phyloP scores from a whole-genome alignment of 2,113 vertebrate genomes.

The Apteryx mantelli region DNA sequence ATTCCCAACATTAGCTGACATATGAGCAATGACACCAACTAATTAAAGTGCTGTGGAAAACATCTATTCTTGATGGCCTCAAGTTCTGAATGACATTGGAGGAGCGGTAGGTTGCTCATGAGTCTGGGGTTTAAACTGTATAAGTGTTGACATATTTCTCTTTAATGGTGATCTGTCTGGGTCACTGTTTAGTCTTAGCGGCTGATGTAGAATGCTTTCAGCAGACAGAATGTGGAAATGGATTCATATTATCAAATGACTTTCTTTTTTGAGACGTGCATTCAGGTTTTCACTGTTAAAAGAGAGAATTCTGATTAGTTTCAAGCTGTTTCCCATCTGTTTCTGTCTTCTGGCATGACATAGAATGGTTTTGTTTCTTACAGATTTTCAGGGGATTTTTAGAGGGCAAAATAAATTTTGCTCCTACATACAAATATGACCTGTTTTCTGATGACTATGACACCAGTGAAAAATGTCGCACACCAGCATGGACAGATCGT shows the following conservation, averaged over 20 bases:
- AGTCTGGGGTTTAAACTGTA: neutral
- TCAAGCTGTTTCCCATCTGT: conserved; percentile 21
- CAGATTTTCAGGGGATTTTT: conserved; percentile 94
- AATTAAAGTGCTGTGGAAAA: neutral
- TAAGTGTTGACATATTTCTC: neutral
- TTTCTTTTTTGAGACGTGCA: neutral
- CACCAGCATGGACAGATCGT: conserved; percentile 96
- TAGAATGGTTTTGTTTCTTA: conserved; percentile 17
- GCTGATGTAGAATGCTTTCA: neutral
- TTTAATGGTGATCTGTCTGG: neutral
- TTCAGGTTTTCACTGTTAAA: neutral
- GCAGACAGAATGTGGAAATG: neutral
- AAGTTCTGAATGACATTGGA: neutral
- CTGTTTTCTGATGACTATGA: conserved; percentile 99
- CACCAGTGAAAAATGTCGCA: conserved; percentile 98
- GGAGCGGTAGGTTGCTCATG: neutral
- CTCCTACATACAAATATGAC: conserved; percentile 98
- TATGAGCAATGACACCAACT: neutral
- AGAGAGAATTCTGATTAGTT: neutral
- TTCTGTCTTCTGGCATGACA: neutral
- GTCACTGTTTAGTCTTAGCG: neutral
- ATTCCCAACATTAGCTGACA: neutral
- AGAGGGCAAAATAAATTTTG: conserved; percentile 94
- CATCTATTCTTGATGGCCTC: neutral
- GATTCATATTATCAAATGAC: neutral